These are phyloP conservation scores for Cyprichromis sp. DNA, from an alignment of 2,113 vertebrate genomes.

Conservation along the genomic window DNA sequence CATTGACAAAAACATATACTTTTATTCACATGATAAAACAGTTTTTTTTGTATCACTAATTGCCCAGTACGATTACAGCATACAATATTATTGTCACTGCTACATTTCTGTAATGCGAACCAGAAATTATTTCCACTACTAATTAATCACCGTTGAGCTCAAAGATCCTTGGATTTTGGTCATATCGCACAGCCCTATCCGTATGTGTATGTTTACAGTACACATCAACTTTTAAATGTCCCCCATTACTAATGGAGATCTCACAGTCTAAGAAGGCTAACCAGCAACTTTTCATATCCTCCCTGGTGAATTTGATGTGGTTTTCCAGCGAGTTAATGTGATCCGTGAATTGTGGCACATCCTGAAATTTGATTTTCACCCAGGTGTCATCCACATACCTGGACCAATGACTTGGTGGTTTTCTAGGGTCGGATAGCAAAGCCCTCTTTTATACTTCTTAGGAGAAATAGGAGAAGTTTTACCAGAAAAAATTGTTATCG, in stretches of 20 bases:
- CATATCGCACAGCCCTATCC: not conserved
- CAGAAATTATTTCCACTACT: no score
- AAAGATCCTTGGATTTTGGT: not conserved
- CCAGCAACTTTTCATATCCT: not conserved
- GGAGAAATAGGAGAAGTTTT: not conserved
- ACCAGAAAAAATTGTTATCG: not conserved
- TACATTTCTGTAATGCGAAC: rapidly evolving
- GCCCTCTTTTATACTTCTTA: not conserved
- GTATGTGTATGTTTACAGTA: not conserved
- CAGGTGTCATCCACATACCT: not conserved
- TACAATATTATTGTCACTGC: no score
- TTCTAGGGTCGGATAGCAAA: not conserved
- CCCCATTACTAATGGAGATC: not conserved
- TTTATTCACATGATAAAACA: no score
- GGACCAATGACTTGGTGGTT: not conserved
- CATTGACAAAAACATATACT: no score
- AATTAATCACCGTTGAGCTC: no score
- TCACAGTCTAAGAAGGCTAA: not conserved
- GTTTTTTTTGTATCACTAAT: no score
- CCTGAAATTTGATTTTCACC: not conserved
- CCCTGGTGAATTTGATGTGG: not conserved
- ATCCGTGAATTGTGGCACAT: not conserved
- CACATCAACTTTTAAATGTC: not conserved
- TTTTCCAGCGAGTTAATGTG: not conserved
- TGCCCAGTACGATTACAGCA: no score